Evolutionary conservation across 2,888 invertebrate genomes (phyloP), one percentile per base, ranked within the genome.

Genomic region (Conus canariensis): DNA sequence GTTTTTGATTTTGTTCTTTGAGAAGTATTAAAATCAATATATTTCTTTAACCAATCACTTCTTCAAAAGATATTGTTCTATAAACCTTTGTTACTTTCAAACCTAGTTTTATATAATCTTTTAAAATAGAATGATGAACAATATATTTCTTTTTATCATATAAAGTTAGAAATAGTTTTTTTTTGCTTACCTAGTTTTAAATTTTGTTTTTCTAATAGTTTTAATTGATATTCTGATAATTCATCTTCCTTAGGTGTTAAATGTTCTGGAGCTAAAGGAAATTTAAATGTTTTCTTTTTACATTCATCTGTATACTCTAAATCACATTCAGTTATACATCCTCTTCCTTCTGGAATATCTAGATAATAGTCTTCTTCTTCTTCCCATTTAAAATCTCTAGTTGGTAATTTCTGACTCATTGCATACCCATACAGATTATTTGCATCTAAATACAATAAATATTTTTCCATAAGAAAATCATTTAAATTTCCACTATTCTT

Each of bases 11-110:
- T 87, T 0, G 1, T 94, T 77, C 95, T 87, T 88, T 80, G 90
- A 0, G 91, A 56, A 19, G 93, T 93, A 90, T 93, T 91, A 19
- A 94, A 92, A 67, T 94, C 91, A 9, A 95, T 95, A 90, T 96
- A 96, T 9, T 91, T 60, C 85, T 94, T 94, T 74, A 96, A 92
- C 95, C 95, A 96, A n/a, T 85, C 77, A 45, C 19, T 59, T 94
- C 91, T 92, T 88, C 91, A 92, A 96, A 96, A 91, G 93, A 88
- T 59, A 95, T 89, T 45, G 94, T 92, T 90, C 94, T 90, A 94
- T 94, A 92, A 45, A 94, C 92, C 87, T 92, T 94, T 58, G 88
- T 90, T 45, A 94, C 59, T 88, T 91, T 89, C 14, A 95, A 74
- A n/a, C 94, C 94, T 58, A 94, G 1, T 93, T 12, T 25, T 94